Percentiles rank a stretch among this genome's conserved stretches.
Evolutionary conservation across 1,140 invertebrate genomes (phyloP).

Genomic region (Drosophila athabasca): DNA sequence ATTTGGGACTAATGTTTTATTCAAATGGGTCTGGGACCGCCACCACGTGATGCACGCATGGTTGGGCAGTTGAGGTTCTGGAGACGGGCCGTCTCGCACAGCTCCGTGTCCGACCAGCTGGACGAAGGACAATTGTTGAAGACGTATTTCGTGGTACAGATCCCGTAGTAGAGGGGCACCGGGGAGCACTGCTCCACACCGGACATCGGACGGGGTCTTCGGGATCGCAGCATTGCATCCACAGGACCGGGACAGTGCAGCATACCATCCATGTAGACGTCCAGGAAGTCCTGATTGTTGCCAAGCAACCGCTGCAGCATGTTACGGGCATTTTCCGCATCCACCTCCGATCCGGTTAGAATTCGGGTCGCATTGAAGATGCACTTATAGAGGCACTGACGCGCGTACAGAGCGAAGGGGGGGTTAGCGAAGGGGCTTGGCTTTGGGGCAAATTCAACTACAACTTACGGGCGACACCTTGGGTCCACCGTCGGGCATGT

Average conservation of each 20-base stretch:
- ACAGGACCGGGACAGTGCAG: constrained; percentile 38
- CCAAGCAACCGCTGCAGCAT: constrained; percentile 43
- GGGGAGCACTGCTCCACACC: constrained; percentile 24
- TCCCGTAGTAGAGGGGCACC: constrained; percentile 15
- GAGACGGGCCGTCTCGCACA: constrained; percentile 40
- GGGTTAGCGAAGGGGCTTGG: no score
- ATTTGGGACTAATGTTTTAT: constrained; percentile 20
- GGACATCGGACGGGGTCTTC: background rate
- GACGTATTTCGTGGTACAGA: constrained; percentile 37
- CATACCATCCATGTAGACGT: constrained; percentile 32
- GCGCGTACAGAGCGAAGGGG: background rate
- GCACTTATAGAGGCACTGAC: constrained; percentile 57
- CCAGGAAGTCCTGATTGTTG: constrained; percentile 36
- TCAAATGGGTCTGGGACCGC: background rate
- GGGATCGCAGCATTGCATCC: constrained; percentile 8
- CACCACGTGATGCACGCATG: constrained; percentile 17
- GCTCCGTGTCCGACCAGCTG: constrained; percentile 40
- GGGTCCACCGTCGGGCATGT: constrained; percentile 21
- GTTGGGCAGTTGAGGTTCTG: constrained; percentile 44
- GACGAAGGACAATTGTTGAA: constrained; percentile 51
- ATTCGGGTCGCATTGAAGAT: constrained; percentile 43
- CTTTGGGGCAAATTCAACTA: no score
- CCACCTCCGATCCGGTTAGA: constrained; percentile 18
- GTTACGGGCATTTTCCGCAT: constrained; percentile 25
- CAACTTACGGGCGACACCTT: constrained; percentile 48